Percentiles rank a stretch among this genome's conserved stretches.
Evolutionary conservation across 2,888 invertebrate species (phyloP).

Genomic region (Diarsia brunnea): DNA sequence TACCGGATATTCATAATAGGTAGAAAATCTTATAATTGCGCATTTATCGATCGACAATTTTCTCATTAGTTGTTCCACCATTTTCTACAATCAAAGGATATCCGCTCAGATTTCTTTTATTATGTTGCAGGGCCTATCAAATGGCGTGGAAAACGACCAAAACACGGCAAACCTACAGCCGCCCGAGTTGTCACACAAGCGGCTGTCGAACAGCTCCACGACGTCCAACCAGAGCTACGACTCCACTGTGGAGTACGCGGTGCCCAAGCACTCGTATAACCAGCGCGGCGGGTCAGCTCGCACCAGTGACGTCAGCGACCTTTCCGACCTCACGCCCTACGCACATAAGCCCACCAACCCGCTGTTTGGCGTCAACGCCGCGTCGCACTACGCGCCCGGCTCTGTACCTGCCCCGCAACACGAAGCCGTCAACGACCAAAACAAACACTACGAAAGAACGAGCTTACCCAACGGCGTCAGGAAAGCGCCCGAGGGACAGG

Average conservation of each 20-base stretch:
- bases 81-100: conserved; percentile 38
- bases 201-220: conserved; percentile 86
- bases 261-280: conserved; percentile 83
- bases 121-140: conserved; percentile 86
- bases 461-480: conserved; percentile 89
- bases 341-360: conserved; percentile 85
- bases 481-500: conserved; percentile 95
- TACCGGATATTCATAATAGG: conserved; percentile 16
- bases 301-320: conserved; percentile 77
- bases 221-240: conserved; percentile 88
- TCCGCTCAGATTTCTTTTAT: conserved; percentile 53
- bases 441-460: conserved; percentile 80
- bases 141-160: conserved; percentile 88
- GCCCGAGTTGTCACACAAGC: conserved; percentile 82
- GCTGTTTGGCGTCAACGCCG: conserved; percentile 88
- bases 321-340: conserved; percentile 74
- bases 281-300: conserved; percentile 75
- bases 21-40: conserved; percentile 39
- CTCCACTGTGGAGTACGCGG: conserved; percentile 85
- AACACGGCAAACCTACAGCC: conserved; percentile 84
- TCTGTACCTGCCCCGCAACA: conserved; percentile 68
- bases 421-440: conserved; percentile 74
- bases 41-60: conserved; percentile 39
- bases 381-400: conserved; percentile 87
- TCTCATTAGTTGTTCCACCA: conserved; percentile 30